Base-by-base conservation (phyloP, 2,113 vertebrate species). In the Forbesichthys agassizii region DNA sequence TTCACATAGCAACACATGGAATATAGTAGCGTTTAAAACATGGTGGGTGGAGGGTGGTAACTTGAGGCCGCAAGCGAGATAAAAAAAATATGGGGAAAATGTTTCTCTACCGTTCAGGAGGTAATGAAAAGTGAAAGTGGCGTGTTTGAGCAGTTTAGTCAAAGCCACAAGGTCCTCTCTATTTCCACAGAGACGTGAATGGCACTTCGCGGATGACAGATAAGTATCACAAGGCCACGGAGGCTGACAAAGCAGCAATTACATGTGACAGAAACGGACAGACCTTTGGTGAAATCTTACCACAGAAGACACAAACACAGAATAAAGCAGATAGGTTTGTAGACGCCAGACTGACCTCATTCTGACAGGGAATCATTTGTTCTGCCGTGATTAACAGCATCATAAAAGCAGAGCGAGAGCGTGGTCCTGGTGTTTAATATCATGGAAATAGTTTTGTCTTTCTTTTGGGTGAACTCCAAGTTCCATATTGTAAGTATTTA, bases 131-230 rank as follows among this genome's bases (percentile, higher is more conserved):
- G 61, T 33, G 33, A 61, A 55, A 61, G 16, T 48, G 36, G n/a
- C 14, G 11, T 33, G 62, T 64, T 49, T 13, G 42, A 49, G 10
- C 27, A 53, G n/a, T 55, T 71, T 63, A 48, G 49, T 64, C 5
- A 64, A 72, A 49, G 42, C 48, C 33, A 58, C 47, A 62, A 72
- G 47, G 47, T 36, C 53, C 51, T 71, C 20, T n/a, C 20, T 54
- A 12, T 53, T n/a, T 62, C 62, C n/a, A 20, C 2, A 18, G 10
- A 63, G 36, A 48, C 20, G 18, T 11, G 20, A 16, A 36, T 57
- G 62, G 18, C 51, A 71, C 20, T 36, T 9, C 51, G 13, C 54
- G 4, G 16, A 59, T 58, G 64, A 48, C 10, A 58, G 61, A 9
- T 55, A 54, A 57, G 66, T 46, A 61, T 58, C 59, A 56, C 33